phyloP scores from a whole-genome alignment of 1,140 invertebrate genomes.

The Zaprionus nigranus region DNA sequence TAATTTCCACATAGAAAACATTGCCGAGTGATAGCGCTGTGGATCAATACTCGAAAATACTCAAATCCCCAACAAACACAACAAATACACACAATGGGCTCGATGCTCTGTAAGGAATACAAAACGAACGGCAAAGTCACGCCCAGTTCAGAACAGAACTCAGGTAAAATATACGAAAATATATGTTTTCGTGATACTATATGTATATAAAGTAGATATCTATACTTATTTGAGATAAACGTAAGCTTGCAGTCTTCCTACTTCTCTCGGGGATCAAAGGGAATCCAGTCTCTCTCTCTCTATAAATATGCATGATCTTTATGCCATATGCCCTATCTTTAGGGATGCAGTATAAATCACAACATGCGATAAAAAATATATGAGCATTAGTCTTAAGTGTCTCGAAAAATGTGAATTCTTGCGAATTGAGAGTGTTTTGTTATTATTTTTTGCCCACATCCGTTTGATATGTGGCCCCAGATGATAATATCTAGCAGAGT shows the following conservation, averaged over 20 bases:
- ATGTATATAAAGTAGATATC: neutral
- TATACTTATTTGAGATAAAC: neutral
- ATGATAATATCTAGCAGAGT: neutral
- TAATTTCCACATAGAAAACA: neutral
- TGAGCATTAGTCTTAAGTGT: neutral
- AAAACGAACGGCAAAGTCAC: conserved; percentile 68
- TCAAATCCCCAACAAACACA: conserved; percentile 1
- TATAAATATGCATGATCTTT: neutral
- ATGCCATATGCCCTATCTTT: neutral
- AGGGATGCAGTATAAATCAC: neutral
- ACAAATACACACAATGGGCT: conserved; percentile 62
- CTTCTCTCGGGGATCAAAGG: neutral
- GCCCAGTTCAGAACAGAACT: conserved; percentile 61
- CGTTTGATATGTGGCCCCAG: neutral
- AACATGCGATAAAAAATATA: neutral
- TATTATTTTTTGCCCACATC: neutral
- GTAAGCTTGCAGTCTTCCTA: neutral
- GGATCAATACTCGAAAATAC: conserved; percentile 12
- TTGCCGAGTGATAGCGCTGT: neutral
- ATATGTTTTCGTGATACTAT: neutral
- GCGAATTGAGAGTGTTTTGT: neutral
- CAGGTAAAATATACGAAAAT: conserved; percentile 47
- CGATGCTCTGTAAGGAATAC: conserved; percentile 74
- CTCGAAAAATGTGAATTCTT: neutral
- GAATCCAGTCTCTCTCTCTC: no score